Conservation (phyloP, 2,888 invertebrate genomes). For the Netelia virgata region DNA sequence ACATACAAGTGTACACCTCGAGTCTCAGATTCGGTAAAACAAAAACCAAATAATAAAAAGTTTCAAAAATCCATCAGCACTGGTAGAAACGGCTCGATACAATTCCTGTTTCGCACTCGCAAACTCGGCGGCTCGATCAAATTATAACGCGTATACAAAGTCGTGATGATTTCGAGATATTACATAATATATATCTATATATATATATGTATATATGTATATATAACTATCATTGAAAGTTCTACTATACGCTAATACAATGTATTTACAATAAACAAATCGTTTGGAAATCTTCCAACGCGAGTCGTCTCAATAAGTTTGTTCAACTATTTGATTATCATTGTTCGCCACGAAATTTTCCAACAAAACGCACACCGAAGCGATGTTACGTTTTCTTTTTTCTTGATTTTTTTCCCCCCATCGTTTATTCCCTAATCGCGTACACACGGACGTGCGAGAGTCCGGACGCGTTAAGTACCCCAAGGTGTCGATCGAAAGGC, state of each 20-base stretch:
- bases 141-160: slow-evolving; percentile 41
- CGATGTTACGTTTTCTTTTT: slow-evolving; percentile 1
- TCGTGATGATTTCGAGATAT: slow-evolving; percentile 41
- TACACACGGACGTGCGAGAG: background rate
- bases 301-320: slow-evolving; percentile 11
- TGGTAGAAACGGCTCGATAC: background rate
- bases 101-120: slow-evolving; percentile 16
- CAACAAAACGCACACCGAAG: background rate
- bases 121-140: slow-evolving; percentile 21
- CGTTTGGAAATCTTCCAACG: slow-evolving; percentile 45
- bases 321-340: slow-evolving; percentile 59
- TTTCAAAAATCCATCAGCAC: background rate
- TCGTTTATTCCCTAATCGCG: background rate
- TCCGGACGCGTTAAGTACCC: background rate
- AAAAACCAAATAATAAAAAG: background rate
- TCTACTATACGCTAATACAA: slow-evolving; percentile 48
- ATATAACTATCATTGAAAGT: slow-evolving; percentile 38
- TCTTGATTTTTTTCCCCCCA: background rate
- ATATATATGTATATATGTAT: slow-evolving; percentile 3
- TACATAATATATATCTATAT: background rate
- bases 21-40: background rate
- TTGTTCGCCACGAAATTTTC: slow-evolving; percentile 38
- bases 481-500: background rate
- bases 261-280: slow-evolving; percentile 60
- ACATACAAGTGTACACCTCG: slow-evolving; percentile 50